Evolutionary conservation across 37 sponge, comb jelly and placozoan genomes (phyloP).

Genomic region (Hormiphora californensis): DNA sequence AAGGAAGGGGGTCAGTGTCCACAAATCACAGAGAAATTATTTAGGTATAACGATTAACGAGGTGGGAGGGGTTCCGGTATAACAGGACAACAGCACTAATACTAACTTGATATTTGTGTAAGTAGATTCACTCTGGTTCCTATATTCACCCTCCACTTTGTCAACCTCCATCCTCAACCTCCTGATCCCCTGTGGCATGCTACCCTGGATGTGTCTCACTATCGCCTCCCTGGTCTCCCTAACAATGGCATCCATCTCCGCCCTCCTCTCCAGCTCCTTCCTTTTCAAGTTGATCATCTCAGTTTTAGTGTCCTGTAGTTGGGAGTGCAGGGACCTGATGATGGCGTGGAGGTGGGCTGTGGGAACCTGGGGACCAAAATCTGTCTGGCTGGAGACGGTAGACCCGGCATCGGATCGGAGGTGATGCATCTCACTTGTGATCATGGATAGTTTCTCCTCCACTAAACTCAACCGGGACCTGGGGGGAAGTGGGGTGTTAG

Average conservation of each 20-base stretch:
- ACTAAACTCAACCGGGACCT: constrained; percentile 32
- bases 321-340: not conserved
- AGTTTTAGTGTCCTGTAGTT: not conserved
- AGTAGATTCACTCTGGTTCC: not conserved
- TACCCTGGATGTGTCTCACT: constrained; percentile 24
- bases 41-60: not conserved
- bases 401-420: not conserved
- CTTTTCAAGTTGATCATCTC: constrained; percentile 3
- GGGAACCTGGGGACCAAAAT: not conserved
- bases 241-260: constrained; percentile 28
- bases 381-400: constrained; percentile 33
- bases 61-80: not conserved
- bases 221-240: constrained; percentile 10
- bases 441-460: constrained; percentile 9
- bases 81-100: not conserved
- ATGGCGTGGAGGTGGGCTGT: constrained; percentile 24
- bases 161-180: constrained; percentile 36
- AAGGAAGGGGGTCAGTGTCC: too few species aligned
- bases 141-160: constrained; percentile 20
- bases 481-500: too few species aligned
- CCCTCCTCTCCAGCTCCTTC: not conserved
- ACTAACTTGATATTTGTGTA: constrained; percentile 49
- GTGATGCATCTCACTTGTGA: constrained; percentile 24
- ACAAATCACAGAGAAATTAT: not conserved
- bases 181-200: constrained; percentile 19